Evolutionary conservation across 2,113 vertebrate genomes (phyloP).

Genomic region (Phylloscopus whistleri): DNA sequence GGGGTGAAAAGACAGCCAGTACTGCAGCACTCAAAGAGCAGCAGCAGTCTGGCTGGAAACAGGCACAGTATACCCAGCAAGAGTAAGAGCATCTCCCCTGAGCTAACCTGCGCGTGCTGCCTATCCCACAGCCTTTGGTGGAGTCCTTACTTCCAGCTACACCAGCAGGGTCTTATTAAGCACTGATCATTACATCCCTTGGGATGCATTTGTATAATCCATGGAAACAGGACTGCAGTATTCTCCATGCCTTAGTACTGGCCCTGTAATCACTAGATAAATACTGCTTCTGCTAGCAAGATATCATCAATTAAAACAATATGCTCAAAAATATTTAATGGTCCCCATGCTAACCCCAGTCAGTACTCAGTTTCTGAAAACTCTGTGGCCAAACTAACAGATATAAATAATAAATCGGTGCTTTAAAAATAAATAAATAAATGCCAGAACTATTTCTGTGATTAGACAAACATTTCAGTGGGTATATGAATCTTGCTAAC

Average conservation of each 20-base stretch:
- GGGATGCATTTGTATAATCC: neutral
- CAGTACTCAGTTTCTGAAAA: conserved; percentile 1
- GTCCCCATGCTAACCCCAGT: conserved; percentile 1
- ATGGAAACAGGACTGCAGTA: neutral
- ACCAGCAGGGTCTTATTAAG: neutral
- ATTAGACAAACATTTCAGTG: conserved; percentile 26
- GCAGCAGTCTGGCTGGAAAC: neutral
- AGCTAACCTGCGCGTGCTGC: neutral
- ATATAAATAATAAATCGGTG: neutral
- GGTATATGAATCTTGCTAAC: conserved; percentile 14
- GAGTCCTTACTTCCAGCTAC: neutral
- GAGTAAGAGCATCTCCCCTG: neutral
- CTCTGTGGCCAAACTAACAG: neutral
- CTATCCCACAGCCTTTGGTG: neutral
- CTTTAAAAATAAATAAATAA: neutral
- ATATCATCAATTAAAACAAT: neutral
- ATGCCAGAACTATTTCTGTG: neutral
- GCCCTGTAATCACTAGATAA: neutral
- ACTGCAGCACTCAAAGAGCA: neutral
- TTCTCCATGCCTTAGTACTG: neutral
- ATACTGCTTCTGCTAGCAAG: neutral
- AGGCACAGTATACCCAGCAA: neutral
- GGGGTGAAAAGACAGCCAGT: neutral
- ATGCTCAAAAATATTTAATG: neutral
- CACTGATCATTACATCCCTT: neutral